Base-by-base conservation (phyloP, 2,797 vertebrate species). In the Tapirus indicus region DNA sequence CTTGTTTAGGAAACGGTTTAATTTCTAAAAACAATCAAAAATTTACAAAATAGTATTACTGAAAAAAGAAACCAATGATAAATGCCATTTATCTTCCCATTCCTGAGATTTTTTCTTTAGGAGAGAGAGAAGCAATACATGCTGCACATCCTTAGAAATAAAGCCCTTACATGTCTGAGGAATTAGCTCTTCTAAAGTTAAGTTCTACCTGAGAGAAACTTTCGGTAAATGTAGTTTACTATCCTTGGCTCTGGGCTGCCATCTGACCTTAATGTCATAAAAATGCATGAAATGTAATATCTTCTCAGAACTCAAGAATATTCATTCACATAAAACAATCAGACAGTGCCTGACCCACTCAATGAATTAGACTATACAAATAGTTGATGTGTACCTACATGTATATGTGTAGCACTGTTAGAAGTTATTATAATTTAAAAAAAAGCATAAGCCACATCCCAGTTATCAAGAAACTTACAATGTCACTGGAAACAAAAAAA, bases 1-100 rank as follows among this genome's bases (percentile, higher is more conserved):
- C 23, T 86, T 92, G 27, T 82, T 77, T 52, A 93, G 52, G 11
- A 94, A 87, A 91, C 35, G 14, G 44, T 83, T 52, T 52, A 47
- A 41, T 78, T 94, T 92, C 47, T 82, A 90, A 91, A 89, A 94
- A 69, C 0, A 4, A 78, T 49, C 20, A 27, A 77, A 91, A 27
- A 74, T 82, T 96, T 95, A 79, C 9, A 77, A 64, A 96, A 92
- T 3, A 38, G 29, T 41, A 52, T 35, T 87, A 56, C 17, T 66
- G n/a, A 85, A 93, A 93, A 88, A 64, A 38, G 71, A 69, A 88
- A 64, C 16, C 9, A 44, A 27, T 38, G 69, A 18, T 14, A 12
- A 7, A 21, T 47, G 68, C 35, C 32, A 54, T 38, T 83, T 8
- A 32, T 49, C 9, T 71, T 18, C 71, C 14, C 20, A 62, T 27